Base-by-base conservation (phyloP, 2,888 invertebrate species). In the Ophion ventricosus region DNA sequence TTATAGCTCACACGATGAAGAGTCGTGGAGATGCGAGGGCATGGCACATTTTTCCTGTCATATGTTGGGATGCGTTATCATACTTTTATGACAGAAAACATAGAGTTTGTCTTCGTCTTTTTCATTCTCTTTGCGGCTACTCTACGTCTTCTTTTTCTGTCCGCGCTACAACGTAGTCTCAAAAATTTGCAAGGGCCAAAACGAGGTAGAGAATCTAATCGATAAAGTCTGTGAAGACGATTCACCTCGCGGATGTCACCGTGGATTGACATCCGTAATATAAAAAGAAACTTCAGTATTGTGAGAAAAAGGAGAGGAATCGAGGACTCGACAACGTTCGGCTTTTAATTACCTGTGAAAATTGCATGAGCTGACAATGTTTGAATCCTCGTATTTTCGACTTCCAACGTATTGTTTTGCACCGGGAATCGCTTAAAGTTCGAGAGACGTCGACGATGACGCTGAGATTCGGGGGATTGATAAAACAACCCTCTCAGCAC, bases 71-170 rank as follows among this genome's bases (percentile, higher is more conserved):
- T 43, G 66, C 61, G 70, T 84, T 77, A 83, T 76, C 74, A 66
- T 83, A 83, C 72, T 81, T 78, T 84, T 59, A 75, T 57, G 78
- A 81, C 25, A 67, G 61, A 73, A 80, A 83, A 77, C 56, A 66
- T 67, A 57, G 43, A 35, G 69, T 35, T 63, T 61, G 73, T 69
- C 74, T 26, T 43, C 14, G n/a, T 64, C 25, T 54, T 35, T 29
- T 25, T 57, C 63, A 56, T n/a, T 72, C 14, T 25, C 25, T 40
- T 10, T 3, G 4, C 8, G n/a, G n/a, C n/a, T n/a, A n/a, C 20
- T 40, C 25, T 26, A 7, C 56, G 7, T 69, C 23, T 63, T 59
- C 56, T n/a, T 80, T 67, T 64, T 49, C n/a, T 73, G 40, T 49
- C 61, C 25, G n/a, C n/a, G 20, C 73, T 23, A 14, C 70, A 67